Evolutionary conservation across 2,797 vertebrate genomes (phyloP), one percentile per base, ranked within the genome.

Genomic region (Eremophila alpestris): DNA sequence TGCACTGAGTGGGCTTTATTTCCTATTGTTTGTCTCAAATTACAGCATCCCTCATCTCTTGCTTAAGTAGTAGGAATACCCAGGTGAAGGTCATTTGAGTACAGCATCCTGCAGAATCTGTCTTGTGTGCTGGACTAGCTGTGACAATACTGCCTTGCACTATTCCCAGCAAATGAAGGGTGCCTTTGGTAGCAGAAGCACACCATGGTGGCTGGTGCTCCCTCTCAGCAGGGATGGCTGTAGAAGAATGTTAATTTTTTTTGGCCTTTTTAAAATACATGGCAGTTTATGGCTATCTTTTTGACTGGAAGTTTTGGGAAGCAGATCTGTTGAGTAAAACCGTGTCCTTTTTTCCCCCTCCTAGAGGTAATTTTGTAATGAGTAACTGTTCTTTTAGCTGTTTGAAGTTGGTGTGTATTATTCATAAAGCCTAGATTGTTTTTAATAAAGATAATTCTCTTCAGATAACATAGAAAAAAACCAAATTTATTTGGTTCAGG

Each of bases 401-500:
- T 87, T 70, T 93, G 71, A 91, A 71, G 56, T 64, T 62, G 34
- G 8, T 2, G 13, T 93, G 52, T 70, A 38, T 95, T 95, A 90
- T 92, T 95, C 62, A 71, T 90, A 84, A 69, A 49, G 34, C 11
- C 29, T 48, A 69, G 60, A 41, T 71, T 65, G 30, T 46, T 54
- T 95, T 94, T 86, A 83, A 82, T 93, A 87, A 89, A 94, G 45
- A 77, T 56, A 93, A 90, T 93, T 90, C 18, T 77, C 36, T 78
- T 87, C 73, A 75, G 59, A 95, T 90, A 93, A 77, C 26, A 32
- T n/a, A 84, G 21, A 56, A 87, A 90, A 91, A 94, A 64, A 19
- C 34, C 38, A 41, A 41, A 24, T 75, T 71, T 89, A 84, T 96
- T 81, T 91, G 56, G n/a, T 76, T 83, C 55, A 34, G 34, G 12